Percentiles rank a stretch among this genome's conserved stretches.
Conservation (phyloP, 2,797 vertebrate genomes). For the Gastrophryne carolinensis region DNA sequence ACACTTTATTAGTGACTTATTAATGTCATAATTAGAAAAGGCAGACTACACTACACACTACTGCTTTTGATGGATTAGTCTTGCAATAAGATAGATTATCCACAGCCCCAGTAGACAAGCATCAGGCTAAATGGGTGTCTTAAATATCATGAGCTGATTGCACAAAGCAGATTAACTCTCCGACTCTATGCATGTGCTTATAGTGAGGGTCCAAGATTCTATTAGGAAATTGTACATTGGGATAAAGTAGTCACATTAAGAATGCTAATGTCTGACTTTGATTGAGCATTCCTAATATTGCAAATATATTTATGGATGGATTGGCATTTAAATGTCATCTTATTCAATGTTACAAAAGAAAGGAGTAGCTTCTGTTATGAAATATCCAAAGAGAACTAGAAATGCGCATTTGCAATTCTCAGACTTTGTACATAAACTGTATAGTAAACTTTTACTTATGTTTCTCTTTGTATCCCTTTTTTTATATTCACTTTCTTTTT, state of each 20-base stretch:
- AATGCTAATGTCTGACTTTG: conserved; percentile 2
- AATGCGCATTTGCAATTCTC: no score
- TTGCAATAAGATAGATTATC: conserved; percentile 69
- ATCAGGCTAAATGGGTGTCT: conserved; percentile 46
- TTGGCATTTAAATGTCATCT: conserved; percentile 34
- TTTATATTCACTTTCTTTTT: no score
- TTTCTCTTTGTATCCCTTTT: no score
- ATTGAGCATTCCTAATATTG: conserved; percentile 38
- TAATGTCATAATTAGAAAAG: conserved; percentile 80
- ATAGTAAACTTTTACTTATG: no score
- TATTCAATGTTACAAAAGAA: no score
- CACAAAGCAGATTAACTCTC: conserved; percentile 47
- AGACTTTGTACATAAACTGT: no score
- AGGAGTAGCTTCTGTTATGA: no score
- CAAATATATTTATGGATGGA: conserved; percentile 20
- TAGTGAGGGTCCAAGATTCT: not conserved
- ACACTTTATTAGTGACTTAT: conserved; percentile 81
- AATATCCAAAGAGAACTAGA: no score
- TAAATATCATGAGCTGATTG: conserved; percentile 39
- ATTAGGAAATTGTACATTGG: conserved; percentile 27
- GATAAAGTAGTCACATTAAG: conserved; percentile 16
- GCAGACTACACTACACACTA: conserved; percentile 80
- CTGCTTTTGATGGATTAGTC: conserved; percentile 77
- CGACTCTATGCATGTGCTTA: conserved; percentile 39
- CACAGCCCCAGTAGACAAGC: conserved; percentile 49